Percentiles rank a stretch among this genome's conserved stretches.
Conservation (phyloP, 2,797 vertebrate species). For the Gephyroberyx darwinii region DNA sequence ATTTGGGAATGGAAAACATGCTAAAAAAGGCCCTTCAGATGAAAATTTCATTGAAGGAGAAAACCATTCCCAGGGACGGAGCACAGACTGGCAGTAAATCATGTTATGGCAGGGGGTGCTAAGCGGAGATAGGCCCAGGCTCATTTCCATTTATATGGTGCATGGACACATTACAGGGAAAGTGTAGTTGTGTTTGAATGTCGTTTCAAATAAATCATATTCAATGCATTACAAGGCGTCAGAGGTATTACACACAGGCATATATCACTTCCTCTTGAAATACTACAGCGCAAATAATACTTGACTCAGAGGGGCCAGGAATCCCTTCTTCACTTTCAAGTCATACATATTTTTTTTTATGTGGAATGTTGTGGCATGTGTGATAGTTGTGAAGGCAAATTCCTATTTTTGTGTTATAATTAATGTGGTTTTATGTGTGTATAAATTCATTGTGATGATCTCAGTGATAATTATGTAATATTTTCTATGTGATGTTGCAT, state of each 20-base stretch:
- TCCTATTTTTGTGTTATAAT: constrained; percentile 20
- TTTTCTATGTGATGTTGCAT: not conserved
- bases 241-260: constrained; percentile 54
- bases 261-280: constrained; percentile 62
- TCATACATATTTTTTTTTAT: constrained; percentile 14
- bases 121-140: constrained; percentile 67
- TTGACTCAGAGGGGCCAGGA: constrained; percentile 41
- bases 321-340: constrained; percentile 35
- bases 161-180: constrained; percentile 68
- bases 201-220: constrained; percentile 74
- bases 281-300: constrained; percentile 53
- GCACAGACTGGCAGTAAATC: constrained; percentile 70
- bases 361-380: constrained; percentile 10
- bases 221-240: constrained; percentile 56
- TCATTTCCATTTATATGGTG: constrained; percentile 81
- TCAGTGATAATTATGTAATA: not conserved
- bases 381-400: constrained; percentile 18
- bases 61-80: constrained; percentile 50
- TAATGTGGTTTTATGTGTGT: constrained; percentile 21
- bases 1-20: constrained; percentile 46
- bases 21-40: constrained; percentile 33
- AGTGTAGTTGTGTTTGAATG: constrained; percentile 67
- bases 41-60: constrained; percentile 56
- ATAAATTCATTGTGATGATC: constrained; percentile 25
- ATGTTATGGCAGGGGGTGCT: constrained; percentile 63